Base-by-base conservation (phyloP, 2,113 vertebrate genomes). In the Vulpes vulpes region DNA sequence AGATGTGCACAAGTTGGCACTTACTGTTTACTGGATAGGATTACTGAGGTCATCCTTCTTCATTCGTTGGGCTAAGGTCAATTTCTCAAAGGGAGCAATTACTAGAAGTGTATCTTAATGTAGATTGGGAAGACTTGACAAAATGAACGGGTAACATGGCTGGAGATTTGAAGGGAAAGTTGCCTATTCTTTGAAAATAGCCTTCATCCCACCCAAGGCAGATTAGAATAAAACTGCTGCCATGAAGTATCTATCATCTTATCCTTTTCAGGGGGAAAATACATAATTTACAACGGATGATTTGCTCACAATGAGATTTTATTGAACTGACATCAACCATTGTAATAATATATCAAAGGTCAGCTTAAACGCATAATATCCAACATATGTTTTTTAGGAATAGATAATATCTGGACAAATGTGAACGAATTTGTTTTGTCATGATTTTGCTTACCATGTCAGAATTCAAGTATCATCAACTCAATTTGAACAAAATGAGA, bases 261-360 rank as follows among this genome's bases (percentile, higher is more conserved):
- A 97, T 78, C 74, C 17, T 94, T 94, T 97, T 89, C 69, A 64
- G 8, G 43, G 25, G 86, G 96, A 78, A 65, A 65, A 93, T 90
- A 69, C 60, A 60, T 74, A 87, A 83, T 83, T 95, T 92, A 97
- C 57, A 95, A 94, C 95, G 79, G 83, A n/a, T 95, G 60, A 87
- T 89, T 79, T 95, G 12, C n/a, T 92, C 81, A 76, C 67, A 49
- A 57, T 81, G 84, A 91, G 69, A 91, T 53, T 49, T 98, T 87
- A 93, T 43, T 94, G 25, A 12, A 81, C 81, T 96, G 97, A 92
- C 73, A 97, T 92, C 92, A 96, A 91, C 65, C 81, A 91, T 7
- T 96, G 30, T 85, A 96, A 97, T 85, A 94, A 51, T 84, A 59
- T 79, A 4, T 5, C 86, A 84, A 84, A 71, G 22, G 51, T 82